Percentiles rank a stretch among this genome's conserved stretches.
Conservation (phyloP, 2,888 invertebrate species). For the Acrobasis suavella region DNA sequence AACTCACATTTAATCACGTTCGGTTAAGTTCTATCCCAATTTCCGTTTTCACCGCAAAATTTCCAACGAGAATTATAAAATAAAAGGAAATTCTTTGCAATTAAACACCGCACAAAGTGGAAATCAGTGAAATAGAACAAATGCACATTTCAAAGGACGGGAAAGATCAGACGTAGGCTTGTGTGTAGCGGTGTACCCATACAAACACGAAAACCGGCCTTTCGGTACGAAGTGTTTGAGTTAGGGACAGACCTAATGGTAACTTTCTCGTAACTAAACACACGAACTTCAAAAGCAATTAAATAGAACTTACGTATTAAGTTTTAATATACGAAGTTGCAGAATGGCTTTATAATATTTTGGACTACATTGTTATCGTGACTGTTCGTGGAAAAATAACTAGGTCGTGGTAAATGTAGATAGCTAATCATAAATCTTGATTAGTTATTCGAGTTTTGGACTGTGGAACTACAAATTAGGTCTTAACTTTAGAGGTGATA, state of each 20-base stretch:
- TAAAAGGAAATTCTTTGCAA: background rate
- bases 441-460: too few relatives aligned
- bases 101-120: constrained; percentile 12
- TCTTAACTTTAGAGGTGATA: too few relatives aligned
- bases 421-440: too few relatives aligned
- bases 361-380: background rate
- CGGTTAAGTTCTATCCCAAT: too few relatives aligned
- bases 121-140: constrained; percentile 13
- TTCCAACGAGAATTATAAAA: too few relatives aligned
- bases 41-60: too few relatives aligned
- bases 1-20: too few relatives aligned
- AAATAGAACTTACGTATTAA: constrained; percentile 33
- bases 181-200: constrained; percentile 30
- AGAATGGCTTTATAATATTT: constrained; percentile 19
- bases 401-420: too few relatives aligned
- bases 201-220: constrained; percentile 35
- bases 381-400: background rate
- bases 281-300: constrained; percentile 33
- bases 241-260: constrained; percentile 32
- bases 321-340: constrained; percentile 33
- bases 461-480: too few relatives aligned
- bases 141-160: constrained; percentile 25
- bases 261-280: constrained; percentile 31
- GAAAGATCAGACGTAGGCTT: constrained; percentile 28
- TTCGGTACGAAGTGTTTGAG: constrained; percentile 33